phyloP scores from a whole-genome alignment of 1,140 invertebrate species.

The Oscheius sp. region DNA sequence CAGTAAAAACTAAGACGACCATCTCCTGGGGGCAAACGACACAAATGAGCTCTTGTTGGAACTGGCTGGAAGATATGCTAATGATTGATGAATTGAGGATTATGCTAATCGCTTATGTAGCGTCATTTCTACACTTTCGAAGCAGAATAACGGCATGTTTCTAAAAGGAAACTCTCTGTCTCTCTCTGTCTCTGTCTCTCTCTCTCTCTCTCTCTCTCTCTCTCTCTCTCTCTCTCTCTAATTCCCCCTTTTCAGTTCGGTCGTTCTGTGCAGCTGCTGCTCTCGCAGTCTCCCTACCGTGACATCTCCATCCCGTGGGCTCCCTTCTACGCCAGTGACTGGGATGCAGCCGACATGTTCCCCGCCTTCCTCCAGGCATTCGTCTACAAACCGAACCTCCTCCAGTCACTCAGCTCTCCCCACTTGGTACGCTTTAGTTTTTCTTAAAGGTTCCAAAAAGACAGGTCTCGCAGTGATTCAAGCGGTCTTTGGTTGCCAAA shows the following conservation, averaged over 20 bases:
- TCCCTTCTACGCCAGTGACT: conserved; percentile 54
- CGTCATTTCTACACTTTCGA: too few relatives aligned
- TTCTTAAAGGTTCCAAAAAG: not conserved
- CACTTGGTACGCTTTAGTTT: conserved; percentile 40
- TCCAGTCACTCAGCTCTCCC: conserved; percentile 51
- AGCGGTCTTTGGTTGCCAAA: too few relatives aligned
- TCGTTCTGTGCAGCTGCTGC: conserved; percentile 49
- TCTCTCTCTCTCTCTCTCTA: not conserved
- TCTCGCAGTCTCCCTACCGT: conserved; percentile 53
- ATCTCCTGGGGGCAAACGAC: too few relatives aligned
- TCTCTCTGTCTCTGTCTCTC: too few relatives aligned
- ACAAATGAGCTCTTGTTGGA: too few relatives aligned
- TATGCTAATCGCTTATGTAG: too few relatives aligned
- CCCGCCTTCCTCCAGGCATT: conserved; percentile 55
- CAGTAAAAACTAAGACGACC: too few relatives aligned
- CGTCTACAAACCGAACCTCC: conserved; percentile 53
- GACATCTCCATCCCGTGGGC: conserved; percentile 54
- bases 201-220: too few relatives aligned
- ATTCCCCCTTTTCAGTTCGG: conserved; percentile 60
- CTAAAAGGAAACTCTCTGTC: not conserved
- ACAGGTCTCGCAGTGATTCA: too few relatives aligned
- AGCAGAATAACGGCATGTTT: too few relatives aligned
- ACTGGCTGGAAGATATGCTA: too few relatives aligned
- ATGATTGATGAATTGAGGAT: too few relatives aligned
- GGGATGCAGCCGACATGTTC: conserved; percentile 56